These are phyloP conservation scores for Margarornis squamiger DNA, from an alignment of 2,797 vertebrate species.

Conservation along the genomic window DNA sequence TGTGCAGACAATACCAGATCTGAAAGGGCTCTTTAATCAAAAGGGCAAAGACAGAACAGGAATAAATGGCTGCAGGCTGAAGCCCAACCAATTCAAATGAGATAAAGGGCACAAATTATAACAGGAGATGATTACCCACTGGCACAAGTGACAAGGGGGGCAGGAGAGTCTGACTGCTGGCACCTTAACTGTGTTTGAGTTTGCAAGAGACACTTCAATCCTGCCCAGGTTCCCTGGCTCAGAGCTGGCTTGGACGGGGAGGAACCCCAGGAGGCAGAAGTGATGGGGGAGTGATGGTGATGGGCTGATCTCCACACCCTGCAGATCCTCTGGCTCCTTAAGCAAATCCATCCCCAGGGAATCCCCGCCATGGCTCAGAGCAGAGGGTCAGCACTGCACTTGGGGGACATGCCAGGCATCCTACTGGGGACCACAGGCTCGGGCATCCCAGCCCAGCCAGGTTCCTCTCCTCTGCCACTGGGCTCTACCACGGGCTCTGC, in stretches of 20 bases:
- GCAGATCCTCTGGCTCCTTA: background rate
- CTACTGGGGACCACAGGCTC: background rate
- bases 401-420: fast-evolving
- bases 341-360: background rate
- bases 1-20: background rate
- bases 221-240: background rate
- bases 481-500: fast-evolving
- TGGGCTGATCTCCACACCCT: background rate
- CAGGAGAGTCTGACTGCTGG: background rate
- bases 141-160: background rate
- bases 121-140: background rate
- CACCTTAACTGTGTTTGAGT: background rate
- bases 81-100: background rate
- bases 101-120: constrained; percentile 1
- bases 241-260: background rate
- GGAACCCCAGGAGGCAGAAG: background rate
- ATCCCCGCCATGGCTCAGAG: fast-evolving
- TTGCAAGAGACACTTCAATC: background rate
- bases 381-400: background rate
- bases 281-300: fast-evolving
- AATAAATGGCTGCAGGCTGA: background rate
- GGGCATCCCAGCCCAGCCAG: background rate
- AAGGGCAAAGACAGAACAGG: background rate
- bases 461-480: background rate
- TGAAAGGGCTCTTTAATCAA: background rate